Percentiles rank a stretch among this genome's conserved stretches.
Evolutionary conservation across 2,888 invertebrate genomes (phyloP).

Genomic region (Nineta flava): DNA sequence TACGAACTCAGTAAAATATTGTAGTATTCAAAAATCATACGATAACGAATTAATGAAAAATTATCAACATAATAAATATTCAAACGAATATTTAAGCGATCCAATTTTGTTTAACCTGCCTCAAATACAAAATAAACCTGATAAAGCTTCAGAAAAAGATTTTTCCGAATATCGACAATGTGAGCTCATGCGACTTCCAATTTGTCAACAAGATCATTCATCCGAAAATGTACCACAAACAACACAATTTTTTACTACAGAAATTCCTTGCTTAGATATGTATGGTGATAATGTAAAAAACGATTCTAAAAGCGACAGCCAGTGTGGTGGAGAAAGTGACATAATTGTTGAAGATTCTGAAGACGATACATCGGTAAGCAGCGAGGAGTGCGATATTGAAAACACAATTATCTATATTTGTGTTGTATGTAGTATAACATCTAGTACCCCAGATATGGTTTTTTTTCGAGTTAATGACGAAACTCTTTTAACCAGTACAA

Average conservation of each 20-base stretch:
- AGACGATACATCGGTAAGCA: slow-evolving; percentile 20
- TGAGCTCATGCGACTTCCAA: too few species aligned
- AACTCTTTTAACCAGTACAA: slow-evolving; percentile 25
- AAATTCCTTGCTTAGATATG: slow-evolving; percentile 1
- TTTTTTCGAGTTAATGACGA: slow-evolving; percentile 24
- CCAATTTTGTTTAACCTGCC: too few species aligned
- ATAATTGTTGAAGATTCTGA: slow-evolving; percentile 27
- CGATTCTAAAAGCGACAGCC: slow-evolving; percentile 2
- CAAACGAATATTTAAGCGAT: background rate
- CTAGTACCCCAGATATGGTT: slow-evolving; percentile 21
- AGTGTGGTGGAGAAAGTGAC: slow-evolving; percentile 20
- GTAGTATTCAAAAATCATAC: slow-evolving; percentile 16
- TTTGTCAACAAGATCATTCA: too few species aligned
- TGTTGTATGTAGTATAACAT: slow-evolving; percentile 23
- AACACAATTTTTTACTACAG: background rate
- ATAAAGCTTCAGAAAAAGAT: background rate
- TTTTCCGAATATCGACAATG: background rate
- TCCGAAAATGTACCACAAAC: too few species aligned
- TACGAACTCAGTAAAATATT: slow-evolving; percentile 16
- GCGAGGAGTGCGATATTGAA: slow-evolving; percentile 17
- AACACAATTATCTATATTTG: slow-evolving; percentile 17
- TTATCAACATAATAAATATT: background rate
- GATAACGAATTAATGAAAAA: background rate
- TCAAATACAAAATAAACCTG: too few species aligned
- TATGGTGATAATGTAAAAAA: background rate